Conservation (phyloP, 1,140 invertebrate genomes). For the Ceratina australensis region DNA sequence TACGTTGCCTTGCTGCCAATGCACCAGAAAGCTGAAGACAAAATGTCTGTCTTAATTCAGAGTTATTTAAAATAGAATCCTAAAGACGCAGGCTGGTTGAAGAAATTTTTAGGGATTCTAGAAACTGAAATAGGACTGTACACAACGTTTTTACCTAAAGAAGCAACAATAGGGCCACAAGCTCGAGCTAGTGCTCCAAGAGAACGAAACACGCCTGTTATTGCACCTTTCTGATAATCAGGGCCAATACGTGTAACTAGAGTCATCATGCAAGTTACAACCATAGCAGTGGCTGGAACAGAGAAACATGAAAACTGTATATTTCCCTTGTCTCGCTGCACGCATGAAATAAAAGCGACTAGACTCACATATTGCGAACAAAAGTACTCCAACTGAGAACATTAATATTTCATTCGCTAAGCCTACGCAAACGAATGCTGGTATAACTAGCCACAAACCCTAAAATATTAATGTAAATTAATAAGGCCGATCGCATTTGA, state of each 20-base stretch:
- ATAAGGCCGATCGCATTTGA: not conserved
- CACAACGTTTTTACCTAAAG: conserved; percentile 81
- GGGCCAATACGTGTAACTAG: conserved; percentile 91
- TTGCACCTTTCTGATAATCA: conserved; percentile 92
- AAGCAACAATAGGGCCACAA: conserved; percentile 93
- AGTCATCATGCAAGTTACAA: conserved; percentile 96
- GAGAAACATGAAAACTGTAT: not conserved
- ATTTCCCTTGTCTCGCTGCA: too few species aligned
- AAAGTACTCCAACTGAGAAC: conserved; percentile 90
- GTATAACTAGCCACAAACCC: conserved; percentile 93
- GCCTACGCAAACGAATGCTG: conserved; percentile 93
- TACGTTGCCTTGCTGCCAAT: conserved; percentile 88
- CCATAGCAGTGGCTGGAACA: conserved; percentile 91
- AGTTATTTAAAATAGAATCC: conserved; percentile 11
- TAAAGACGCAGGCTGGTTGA: too few species aligned
- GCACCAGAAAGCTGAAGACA: conserved; percentile 88
- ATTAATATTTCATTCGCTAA: conserved; percentile 81
- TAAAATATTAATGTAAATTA: conserved; percentile 67
- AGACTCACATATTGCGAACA: conserved; percentile 94
- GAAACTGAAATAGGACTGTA: not conserved
- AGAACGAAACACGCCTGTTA: conserved; percentile 96
- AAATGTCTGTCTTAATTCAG: not conserved
- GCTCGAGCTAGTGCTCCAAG: conserved; percentile 95
- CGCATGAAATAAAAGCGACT: too few species aligned
- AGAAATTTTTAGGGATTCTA: too few species aligned